Evolutionary conservation across 2,113 vertebrate genomes (phyloP), one percentile per base, ranked within the genome.

Genomic region (Nasalis larvatus): DNA sequence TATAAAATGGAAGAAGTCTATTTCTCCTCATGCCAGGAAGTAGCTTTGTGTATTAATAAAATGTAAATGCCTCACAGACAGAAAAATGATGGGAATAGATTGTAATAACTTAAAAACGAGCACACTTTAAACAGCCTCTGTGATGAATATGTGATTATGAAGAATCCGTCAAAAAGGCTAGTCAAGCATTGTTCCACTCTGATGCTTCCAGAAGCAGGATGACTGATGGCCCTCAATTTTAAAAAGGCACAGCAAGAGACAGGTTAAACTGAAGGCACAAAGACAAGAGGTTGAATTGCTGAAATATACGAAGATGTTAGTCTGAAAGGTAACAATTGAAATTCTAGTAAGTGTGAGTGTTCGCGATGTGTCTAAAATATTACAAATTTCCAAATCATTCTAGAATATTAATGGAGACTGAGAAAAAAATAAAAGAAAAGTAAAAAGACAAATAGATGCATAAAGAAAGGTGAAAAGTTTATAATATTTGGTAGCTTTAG

Each of bases 1-100:
- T 98, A 98, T 98, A 96, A 98, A n/a, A 98, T 89, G 88, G 96
- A 97, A 69, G 94, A 95, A 98, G 92, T 98, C 96, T 98, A 52
- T 94, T 93, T 86, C 87, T 94, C 78, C 63, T 96, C 81, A 97
- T 58, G 45, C n/a, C 95, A 92, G 76, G 95, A 86, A 94, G 68
- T 94, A 89, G 74, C 97, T 13, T 88, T 89, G 94, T 94, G 89
- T 98, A 89, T 97, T 98, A 98, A 98, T 98, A 96, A 98, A 97
- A 96, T 93, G 49, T 95, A 93, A 96, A 95, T 60, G 47, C 77
- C 85, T 97, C 97, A 96, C 80, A 98, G 95, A 84, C 98, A 98
- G 98, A 87, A 94, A 94, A 96, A 95, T 97, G 92, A 91, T 97
- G 97, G 78, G 86, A 98, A 86, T 96, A 76, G 54, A 95, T 76